phyloP scores from a whole-genome alignment of 1,140 invertebrate genomes.

The Popillia japonica region DNA sequence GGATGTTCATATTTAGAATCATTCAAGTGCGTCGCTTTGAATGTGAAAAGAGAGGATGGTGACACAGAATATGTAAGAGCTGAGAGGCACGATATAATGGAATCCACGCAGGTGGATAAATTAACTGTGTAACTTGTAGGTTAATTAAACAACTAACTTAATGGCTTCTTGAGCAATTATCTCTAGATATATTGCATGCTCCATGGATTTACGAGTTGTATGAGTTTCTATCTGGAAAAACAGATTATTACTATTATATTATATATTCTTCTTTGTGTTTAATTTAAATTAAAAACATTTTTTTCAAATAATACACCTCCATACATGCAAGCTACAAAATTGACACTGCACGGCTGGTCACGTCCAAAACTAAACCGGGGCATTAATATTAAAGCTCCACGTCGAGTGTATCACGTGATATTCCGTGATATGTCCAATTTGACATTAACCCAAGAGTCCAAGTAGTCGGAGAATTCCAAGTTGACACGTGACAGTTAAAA shows the following conservation, averaged over 20 bases:
- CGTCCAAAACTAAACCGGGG: constrained; percentile 1
- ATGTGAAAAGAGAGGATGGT: constrained; percentile 28
- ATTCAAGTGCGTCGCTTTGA: constrained; percentile 16
- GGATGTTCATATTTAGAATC: constrained; percentile 7
- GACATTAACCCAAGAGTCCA: constrained; percentile 42
- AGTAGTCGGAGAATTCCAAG: constrained; percentile 46
- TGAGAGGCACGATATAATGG: neutral
- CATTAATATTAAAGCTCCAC: constrained; percentile 23
- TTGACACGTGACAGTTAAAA: constrained; percentile 49
- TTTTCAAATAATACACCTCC: too few species aligned
- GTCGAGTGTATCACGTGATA: constrained; percentile 29
- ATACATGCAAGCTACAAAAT: neutral
- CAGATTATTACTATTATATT: constrained; percentile 1
- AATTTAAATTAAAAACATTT: too few species aligned
- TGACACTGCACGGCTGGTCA: neutral
- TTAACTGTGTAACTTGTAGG: constrained; percentile 42
- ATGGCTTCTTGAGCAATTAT: constrained; percentile 57
- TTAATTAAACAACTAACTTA: constrained; percentile 57
- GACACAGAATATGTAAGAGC: constrained; percentile 31
- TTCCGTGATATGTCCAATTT: constrained; percentile 43
- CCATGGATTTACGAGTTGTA: constrained; percentile 54
- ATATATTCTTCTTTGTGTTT: too few species aligned
- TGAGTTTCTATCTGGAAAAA: constrained; percentile 45
- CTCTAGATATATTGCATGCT: constrained; percentile 52
- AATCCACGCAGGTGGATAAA: constrained; percentile 36